phyloP scores from a whole-genome alignment of 2,113 vertebrate species.

The Ophthalmolycus amberensis region DNA sequence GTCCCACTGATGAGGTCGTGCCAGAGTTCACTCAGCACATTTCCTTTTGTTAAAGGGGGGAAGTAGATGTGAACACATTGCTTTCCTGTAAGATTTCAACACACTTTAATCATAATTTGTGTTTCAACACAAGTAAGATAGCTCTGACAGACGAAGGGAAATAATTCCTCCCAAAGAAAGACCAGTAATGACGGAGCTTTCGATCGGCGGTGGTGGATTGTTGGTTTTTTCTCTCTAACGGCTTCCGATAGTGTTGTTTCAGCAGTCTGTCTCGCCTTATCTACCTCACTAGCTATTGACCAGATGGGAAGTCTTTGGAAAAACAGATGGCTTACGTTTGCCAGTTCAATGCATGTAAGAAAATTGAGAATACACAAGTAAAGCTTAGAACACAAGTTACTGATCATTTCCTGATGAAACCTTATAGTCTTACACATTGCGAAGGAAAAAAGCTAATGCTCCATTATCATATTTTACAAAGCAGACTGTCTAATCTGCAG shows the following conservation, averaged over 20 bases:
- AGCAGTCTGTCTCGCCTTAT: conserved; percentile 57
- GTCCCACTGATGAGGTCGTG: conserved; percentile 17
- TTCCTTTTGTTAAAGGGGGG: conserved; percentile 19
- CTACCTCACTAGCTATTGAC: conserved; percentile 50
- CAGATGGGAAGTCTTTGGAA: conserved; percentile 9
- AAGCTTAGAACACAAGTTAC: background rate
- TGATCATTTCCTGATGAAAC: background rate
- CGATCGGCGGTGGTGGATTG: conserved; percentile 10
- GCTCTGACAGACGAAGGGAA: conserved; percentile 23
- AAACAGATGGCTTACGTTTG: background rate
- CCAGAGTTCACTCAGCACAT: conserved; percentile 42
- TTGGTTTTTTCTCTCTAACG: conserved; percentile 39
- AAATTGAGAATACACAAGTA: background rate
- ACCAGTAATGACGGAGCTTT: conserved; percentile 31
- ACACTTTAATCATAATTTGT: background rate
- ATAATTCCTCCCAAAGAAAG: conserved; percentile 21
- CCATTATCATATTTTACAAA: conserved; percentile 11
- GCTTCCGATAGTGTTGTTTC: conserved; percentile 60
- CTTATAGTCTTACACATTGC: background rate
- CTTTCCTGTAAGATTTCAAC: conserved; percentile 10
- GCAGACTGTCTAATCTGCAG: conserved; percentile 7
- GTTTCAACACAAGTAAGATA: background rate
- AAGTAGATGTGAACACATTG: background rate
- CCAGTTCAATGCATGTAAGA: background rate
- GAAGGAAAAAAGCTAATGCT: background rate